phyloP scores from a whole-genome alignment of 2,888 invertebrate genomes.

The Carabus problematicus region DNA sequence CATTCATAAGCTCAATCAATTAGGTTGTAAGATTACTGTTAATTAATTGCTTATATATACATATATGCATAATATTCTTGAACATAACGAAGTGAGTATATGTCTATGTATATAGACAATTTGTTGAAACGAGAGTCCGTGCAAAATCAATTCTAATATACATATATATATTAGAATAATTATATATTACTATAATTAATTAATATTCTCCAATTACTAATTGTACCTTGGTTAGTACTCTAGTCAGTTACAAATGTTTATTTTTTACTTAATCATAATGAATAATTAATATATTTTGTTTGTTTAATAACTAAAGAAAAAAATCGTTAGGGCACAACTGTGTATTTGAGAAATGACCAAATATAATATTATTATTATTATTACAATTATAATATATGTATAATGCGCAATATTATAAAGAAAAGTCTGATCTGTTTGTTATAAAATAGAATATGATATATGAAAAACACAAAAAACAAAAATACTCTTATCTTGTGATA shows the following conservation, averaged over 20 bases:
- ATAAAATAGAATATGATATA: conserved; percentile 20
- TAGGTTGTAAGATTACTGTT: conserved; percentile 23
- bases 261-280: conserved; percentile 32
- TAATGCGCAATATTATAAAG: conserved; percentile 50
- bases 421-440: conserved; percentile 54
- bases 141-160: no score
- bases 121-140: no score
- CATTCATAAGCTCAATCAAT: conserved; percentile 31
- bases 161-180: no score
- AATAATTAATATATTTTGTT: conserved; percentile 11
- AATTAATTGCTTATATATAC: no score
- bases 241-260: conserved; percentile 40
- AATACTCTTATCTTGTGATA: conserved; percentile 55
- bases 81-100: no score
- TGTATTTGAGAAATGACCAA: conserved; percentile 49
- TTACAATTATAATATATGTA: no score
- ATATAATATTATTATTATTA: conserved; percentile 50
- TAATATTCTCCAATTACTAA: conserved; percentile 36
- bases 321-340: conserved; percentile 48
- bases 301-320: conserved; percentile 2
- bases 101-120: no score
- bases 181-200: no score
- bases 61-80: no score
- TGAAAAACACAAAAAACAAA: conserved; percentile 36
- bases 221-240: conserved; percentile 40